Conservation (phyloP, 2,797 vertebrate species). For the Nasua narica region DNA sequence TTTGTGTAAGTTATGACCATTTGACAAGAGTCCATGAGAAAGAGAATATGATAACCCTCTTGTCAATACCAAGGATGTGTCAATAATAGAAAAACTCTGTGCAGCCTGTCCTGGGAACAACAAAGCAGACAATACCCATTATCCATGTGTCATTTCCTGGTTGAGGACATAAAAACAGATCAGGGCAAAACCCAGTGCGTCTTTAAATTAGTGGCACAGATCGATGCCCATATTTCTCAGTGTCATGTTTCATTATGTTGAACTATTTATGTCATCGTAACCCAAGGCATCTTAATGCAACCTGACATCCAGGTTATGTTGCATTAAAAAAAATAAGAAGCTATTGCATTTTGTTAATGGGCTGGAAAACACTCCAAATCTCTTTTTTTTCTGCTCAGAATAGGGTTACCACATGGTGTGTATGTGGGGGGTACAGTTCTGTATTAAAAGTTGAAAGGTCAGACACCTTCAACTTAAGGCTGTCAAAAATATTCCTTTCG, state of each 20-base stretch:
- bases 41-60: slow-evolving; percentile 75
- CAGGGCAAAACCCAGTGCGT: slow-evolving; percentile 70
- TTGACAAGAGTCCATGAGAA: slow-evolving; percentile 74
- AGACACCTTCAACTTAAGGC: slow-evolving; percentile 11
- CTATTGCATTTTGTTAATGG: slow-evolving; percentile 64
- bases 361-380: slow-evolving; percentile 39
- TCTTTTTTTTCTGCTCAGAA: slow-evolving; percentile 4
- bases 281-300: slow-evolving; percentile 72
- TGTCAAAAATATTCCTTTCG: not conserved
- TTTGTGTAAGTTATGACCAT: slow-evolving; percentile 62
- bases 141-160: slow-evolving; percentile 79
- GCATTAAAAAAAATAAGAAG: slow-evolving; percentile 74
- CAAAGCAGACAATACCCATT: slow-evolving; percentile 82
- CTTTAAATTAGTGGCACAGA: slow-evolving; percentile 82
- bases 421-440: not conserved
- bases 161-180: slow-evolving; percentile 77
- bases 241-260: slow-evolving; percentile 82
- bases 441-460: not conserved
- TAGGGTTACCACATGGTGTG: not conserved
- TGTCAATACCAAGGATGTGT: slow-evolving; percentile 79
- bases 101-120: slow-evolving; percentile 77
- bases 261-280: slow-evolving; percentile 73
- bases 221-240: slow-evolving; percentile 79
- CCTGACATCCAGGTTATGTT: slow-evolving; percentile 73
- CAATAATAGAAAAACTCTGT: slow-evolving; percentile 78